Evolutionary conservation across 1,140 invertebrate species (phyloP).

Genomic region (Lepidurus arcticus): DNA sequence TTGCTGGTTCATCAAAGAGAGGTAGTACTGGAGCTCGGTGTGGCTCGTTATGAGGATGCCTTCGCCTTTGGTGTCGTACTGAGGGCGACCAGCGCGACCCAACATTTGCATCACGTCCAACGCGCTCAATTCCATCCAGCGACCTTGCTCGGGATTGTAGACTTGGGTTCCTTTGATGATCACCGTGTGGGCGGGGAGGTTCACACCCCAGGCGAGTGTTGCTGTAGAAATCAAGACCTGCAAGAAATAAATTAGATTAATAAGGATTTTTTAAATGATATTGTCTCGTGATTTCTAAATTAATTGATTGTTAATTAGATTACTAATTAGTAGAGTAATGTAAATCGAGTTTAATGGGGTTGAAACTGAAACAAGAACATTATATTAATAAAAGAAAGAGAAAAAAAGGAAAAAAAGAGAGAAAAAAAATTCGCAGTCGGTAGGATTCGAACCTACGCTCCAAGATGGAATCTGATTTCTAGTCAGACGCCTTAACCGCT

Average conservation of each 20-base stretch:
- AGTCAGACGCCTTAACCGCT: no score
- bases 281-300: background rate
- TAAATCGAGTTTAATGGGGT: background rate
- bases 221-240: conserved; percentile 94
- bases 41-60: conserved; percentile 99
- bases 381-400: background rate
- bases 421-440: no score
- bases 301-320: background rate
- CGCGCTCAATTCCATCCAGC: conserved; percentile 95
- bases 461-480: no score
- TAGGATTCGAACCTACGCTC: no score
- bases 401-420: background rate
- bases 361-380: conserved; percentile 41
- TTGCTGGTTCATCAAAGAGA: conserved; percentile 96
- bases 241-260: conserved; percentile 1
- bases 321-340: background rate
- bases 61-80: conserved; percentile 98
- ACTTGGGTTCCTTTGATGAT: conserved; percentile 99
- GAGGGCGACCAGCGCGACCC: conserved; percentile 92
- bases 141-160: conserved; percentile 96
- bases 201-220: conserved; percentile 99
- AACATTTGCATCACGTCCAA: conserved; percentile 97
- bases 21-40: conserved; percentile 95
- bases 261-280: background rate
- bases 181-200: conserved; percentile 97